These are phyloP conservation scores for Brachypalpus laphriformis DNA, from an alignment of 2,888 invertebrate species.

Conservation along the genomic window DNA sequence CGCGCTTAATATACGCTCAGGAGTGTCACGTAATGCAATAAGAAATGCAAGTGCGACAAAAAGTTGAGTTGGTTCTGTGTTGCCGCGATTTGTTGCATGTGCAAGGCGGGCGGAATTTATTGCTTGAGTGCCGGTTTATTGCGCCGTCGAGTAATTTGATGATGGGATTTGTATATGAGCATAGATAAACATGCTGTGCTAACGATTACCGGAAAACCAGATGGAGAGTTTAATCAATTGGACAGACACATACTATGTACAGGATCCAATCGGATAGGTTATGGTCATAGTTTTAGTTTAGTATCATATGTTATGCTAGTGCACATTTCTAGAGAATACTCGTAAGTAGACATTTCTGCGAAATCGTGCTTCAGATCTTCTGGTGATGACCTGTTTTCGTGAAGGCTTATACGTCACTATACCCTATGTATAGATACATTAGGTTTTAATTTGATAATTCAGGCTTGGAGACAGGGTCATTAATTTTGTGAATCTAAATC, in stretches of 20 bases:
- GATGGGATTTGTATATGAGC: constrained; percentile 30
- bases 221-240: constrained; percentile 48
- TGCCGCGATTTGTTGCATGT: constrained; percentile 36
- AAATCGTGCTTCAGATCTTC: no score
- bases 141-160: constrained; percentile 59
- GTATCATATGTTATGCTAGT: background rate
- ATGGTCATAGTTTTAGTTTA: background rate
- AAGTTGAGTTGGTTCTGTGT: background rate
- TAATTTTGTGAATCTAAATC: no score
- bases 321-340: no score
- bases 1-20: constrained; percentile 37
- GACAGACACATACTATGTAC: constrained; percentile 10
- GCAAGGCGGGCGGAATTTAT: constrained; percentile 42
- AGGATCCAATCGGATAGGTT: background rate
- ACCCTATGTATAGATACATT: no score
- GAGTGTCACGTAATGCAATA: constrained; percentile 65
- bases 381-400: no score
- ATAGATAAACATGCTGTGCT: constrained; percentile 38
- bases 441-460: no score
- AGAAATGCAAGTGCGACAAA: constrained; percentile 67
- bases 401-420: no score
- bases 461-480: no score
- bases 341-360: no score
- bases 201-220: constrained; percentile 60
- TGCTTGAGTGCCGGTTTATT: constrained; percentile 55